Conservation (phyloP, 2,797 vertebrate genomes). For the Cynopterus sphinx region DNA sequence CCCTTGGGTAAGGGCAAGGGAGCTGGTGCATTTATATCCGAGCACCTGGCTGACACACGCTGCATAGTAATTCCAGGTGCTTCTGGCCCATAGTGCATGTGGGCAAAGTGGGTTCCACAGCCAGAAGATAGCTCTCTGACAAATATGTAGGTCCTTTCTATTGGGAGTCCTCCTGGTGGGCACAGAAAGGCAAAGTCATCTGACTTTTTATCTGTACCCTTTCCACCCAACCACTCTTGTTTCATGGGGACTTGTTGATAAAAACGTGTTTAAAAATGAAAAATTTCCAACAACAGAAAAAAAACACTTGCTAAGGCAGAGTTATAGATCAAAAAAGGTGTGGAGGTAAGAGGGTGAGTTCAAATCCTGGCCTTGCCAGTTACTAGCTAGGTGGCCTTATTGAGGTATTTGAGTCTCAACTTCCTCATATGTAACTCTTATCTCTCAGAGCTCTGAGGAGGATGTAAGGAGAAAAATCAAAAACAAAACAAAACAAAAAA, state of each 20-base stretch:
- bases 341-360: neutral
- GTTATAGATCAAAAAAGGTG: neutral
- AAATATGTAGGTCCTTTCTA: neutral
- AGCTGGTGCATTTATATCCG: neutral
- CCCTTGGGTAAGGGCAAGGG: neutral
- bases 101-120: neutral
- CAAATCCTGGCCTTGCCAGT: neutral
- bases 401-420: neutral
- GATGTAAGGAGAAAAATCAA: neutral
- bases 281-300: conserved; percentile 5
- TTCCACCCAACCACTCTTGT: neutral
- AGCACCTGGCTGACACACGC: neutral
- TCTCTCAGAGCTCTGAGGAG: neutral
- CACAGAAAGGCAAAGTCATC: neutral
- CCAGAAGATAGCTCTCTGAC: neutral
- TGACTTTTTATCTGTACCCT: neutral
- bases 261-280: conserved; percentile 13
- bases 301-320: neutral
- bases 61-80: neutral
- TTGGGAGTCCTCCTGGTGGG: neutral
- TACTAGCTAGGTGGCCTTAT: neutral
- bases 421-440: neutral
- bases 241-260: conserved; percentile 13
- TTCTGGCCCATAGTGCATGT: neutral
- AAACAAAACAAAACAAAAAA: neutral